These are phyloP conservation scores for Plutella xylostella DNA, from an alignment of 2,888 invertebrate species.

Conservation along the genomic window DNA sequence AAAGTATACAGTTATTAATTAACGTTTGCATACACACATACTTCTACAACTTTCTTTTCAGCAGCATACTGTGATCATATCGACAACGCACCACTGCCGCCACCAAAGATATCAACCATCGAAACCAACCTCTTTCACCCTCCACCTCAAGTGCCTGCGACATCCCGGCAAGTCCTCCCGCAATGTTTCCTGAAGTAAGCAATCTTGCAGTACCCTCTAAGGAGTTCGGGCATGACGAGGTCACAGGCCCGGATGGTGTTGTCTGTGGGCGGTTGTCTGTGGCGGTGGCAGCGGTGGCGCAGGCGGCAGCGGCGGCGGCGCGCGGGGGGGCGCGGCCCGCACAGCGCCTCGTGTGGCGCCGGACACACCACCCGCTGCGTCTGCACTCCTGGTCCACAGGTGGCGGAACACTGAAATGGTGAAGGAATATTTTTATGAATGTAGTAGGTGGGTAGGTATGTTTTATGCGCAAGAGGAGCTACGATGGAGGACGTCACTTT, in stretches of 20 bases:
- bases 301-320: slow-evolving; percentile 65
- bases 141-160: slow-evolving; percentile 20
- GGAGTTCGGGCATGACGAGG: slow-evolving; percentile 40
- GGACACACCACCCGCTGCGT: slow-evolving; percentile 66
- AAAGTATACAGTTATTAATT: too few relatives aligned
- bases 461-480: too few relatives aligned
- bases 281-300: slow-evolving; percentile 33
- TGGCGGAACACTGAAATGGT: slow-evolving; percentile 72
- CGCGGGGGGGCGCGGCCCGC: slow-evolving; percentile 64
- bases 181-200: slow-evolving; percentile 70
- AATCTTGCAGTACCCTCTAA: slow-evolving; percentile 67
- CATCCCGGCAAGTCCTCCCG: slow-evolving; percentile 62
- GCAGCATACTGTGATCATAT: too few relatives aligned
- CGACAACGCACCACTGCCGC: too few relatives aligned
- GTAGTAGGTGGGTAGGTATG: too few relatives aligned
- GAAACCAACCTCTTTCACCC: too few relatives aligned
- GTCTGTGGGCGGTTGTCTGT: slow-evolving; percentile 19
- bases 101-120: too few relatives aligned
- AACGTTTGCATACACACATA: too few relatives aligned
- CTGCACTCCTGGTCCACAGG: slow-evolving; percentile 71
- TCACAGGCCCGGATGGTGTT: slow-evolving; percentile 64
- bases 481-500: too few relatives aligned
- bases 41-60: too few relatives aligned
- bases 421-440: too few relatives aligned
- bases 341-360: slow-evolving; percentile 54